Conservation (phyloP, 1,140 invertebrate species). For the Chrysomallon squamiferum region DNA sequence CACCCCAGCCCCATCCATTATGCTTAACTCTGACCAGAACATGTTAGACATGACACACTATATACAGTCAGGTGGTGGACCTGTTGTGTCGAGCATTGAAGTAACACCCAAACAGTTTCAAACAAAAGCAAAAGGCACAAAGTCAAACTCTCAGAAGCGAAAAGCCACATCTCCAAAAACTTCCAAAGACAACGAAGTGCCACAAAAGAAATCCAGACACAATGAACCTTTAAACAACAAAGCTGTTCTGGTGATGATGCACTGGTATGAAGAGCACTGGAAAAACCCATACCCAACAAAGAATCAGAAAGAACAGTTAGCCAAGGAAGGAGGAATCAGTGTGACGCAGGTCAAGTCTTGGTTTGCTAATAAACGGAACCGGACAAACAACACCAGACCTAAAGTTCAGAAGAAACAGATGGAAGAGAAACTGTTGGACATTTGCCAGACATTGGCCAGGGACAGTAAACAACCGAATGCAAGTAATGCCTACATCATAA, state of each 20-base stretch:
- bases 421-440: slow-evolving; percentile 45
- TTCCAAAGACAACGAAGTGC: background rate
- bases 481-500: slow-evolving; percentile 53
- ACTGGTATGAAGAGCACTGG: slow-evolving; percentile 49
- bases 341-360: slow-evolving; percentile 58
- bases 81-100: too few species aligned
- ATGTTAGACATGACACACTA: too few species aligned
- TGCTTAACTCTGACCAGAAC: too few species aligned
- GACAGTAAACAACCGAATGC: slow-evolving; percentile 27
- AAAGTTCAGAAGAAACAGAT: slow-evolving; percentile 55
- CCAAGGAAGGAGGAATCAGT: slow-evolving; percentile 47
- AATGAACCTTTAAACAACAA: slow-evolving; percentile 51
- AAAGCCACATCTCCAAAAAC: too few species aligned
- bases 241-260: slow-evolving; percentile 47
- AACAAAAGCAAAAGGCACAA: too few species aligned
- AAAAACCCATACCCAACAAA: slow-evolving; percentile 57
- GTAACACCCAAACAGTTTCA: too few species aligned
- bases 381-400: slow-evolving; percentile 58
- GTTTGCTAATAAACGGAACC: slow-evolving; percentile 60
- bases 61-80: too few species aligned
- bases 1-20: too few species aligned
- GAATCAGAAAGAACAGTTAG: slow-evolving; percentile 51
- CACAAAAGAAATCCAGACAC: slow-evolving; percentile 32
- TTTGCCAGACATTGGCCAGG: slow-evolving; percentile 47
- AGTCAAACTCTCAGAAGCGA: too few species aligned